Percentiles rank a stretch among this genome's conserved stretches.
These are phyloP conservation scores for Monoplex corrugatus DNA, from an alignment of 2,888 invertebrate species.

Conservation along the genomic window DNA sequence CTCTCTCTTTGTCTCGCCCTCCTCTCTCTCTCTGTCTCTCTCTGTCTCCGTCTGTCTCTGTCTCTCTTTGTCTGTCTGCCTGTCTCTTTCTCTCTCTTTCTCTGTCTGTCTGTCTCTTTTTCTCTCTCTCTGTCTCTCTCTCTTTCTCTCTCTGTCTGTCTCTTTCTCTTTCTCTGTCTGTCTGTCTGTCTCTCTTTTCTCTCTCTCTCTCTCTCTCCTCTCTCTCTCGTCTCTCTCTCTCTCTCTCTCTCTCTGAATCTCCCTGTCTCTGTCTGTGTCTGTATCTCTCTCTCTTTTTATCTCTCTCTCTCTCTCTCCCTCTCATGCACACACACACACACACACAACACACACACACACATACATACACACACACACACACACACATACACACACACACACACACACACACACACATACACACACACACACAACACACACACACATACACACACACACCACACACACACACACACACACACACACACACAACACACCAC, in stretches of 20 bases:
- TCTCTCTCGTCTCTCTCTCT: not conserved
- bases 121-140: not conserved
- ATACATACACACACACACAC: no score
- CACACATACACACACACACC: no score
- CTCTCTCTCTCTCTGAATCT: not conserved
- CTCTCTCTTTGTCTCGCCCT: not conserved
- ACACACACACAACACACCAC: no score
- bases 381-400: no score
- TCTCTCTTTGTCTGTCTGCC: no score
- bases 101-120: not conserved
- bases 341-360: no score
- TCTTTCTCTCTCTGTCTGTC: not conserved
- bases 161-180: not conserved
- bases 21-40: not conserved
- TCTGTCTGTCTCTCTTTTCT: not conserved
- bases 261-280: not conserved
- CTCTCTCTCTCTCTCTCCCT: not conserved
- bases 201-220: not conserved
- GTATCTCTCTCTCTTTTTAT: not conserved
- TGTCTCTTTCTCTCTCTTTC: constrained; percentile 27
- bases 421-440: no score
- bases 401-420: no score
- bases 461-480: no score
- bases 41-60: not conserved
- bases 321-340: not conserved